Conservation (phyloP, 1,140 invertebrate genomes). For the Nasonia longicornis region DNA sequence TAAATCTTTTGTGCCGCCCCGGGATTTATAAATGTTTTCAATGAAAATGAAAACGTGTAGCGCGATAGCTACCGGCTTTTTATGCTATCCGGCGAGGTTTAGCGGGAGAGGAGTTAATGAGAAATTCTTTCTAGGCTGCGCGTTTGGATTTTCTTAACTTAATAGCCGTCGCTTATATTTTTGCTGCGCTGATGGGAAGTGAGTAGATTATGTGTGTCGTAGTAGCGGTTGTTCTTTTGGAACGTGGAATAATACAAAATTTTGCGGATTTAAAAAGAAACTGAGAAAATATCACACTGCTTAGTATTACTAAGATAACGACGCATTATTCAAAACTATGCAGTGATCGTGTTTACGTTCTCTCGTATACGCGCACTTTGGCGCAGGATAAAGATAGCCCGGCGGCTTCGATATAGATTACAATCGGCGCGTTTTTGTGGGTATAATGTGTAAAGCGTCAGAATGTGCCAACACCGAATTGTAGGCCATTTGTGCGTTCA, state of each 20-base stretch:
- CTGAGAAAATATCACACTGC: background rate
- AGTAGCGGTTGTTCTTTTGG: background rate
- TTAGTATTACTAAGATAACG: background rate
- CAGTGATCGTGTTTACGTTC: background rate
- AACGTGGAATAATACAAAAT: too few relatives aligned
- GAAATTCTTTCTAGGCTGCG: background rate
- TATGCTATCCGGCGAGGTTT: background rate
- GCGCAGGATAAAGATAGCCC: background rate
- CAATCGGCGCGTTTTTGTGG: background rate
- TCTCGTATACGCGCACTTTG: background rate
- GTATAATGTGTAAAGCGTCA: background rate
- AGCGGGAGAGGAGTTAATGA: background rate
- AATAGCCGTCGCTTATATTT: background rate
- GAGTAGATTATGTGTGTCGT: background rate
- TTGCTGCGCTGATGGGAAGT: background rate
- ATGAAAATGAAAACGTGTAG: constrained; percentile 9
- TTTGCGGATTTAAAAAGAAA: background rate
- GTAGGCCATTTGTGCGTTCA: background rate
- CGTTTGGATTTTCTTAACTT: background rate
- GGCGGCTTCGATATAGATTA: background rate
- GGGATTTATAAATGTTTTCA: constrained; percentile 46
- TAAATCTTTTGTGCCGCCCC: constrained; percentile 27
- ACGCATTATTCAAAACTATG: constrained; percentile 1
- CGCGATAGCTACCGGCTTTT: background rate
- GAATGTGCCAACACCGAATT: background rate